Conservation (phyloP, 2,113 vertebrate genomes). For the Ivindomyrus marchei region DNA sequence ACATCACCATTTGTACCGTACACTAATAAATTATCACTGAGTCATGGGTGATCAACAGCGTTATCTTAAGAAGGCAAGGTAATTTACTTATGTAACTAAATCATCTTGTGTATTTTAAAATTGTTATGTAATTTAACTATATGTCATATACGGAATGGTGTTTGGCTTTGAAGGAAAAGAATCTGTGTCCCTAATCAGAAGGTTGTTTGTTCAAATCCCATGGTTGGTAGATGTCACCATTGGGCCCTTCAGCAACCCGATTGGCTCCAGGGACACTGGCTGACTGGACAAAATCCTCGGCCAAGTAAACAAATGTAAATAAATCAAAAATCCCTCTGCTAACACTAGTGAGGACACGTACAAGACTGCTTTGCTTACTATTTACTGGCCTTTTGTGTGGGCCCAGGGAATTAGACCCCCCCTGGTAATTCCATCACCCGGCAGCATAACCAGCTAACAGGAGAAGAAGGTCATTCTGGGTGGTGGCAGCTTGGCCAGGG, state of each 20-base stretch:
- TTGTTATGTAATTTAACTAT: conserved; percentile 5
- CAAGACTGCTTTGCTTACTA: neutral
- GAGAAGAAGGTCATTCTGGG: neutral
- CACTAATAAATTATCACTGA: neutral
- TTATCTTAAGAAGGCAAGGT: neutral
- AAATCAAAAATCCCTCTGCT: neutral
- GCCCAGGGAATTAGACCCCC: neutral
- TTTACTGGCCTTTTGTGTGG: neutral
- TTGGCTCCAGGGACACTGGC: neutral
- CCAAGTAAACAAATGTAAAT: neutral
- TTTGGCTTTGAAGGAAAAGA: neutral
- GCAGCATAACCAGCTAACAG: neutral
- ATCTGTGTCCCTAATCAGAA: neutral
- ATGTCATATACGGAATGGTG: neutral
- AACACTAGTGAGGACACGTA: neutral
- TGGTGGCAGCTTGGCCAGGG: neutral
- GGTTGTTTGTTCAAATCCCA: neutral
- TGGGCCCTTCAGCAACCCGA: neutral
- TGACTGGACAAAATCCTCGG: neutral
- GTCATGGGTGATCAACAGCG: neutral
- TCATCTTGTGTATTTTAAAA: neutral
- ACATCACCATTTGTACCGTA: neutral
- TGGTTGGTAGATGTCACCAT: neutral
- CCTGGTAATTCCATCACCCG: neutral
- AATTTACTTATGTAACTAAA: neutral